phyloP scores from a whole-genome alignment of 2,888 invertebrate species.

The Zygaena filipendulae region DNA sequence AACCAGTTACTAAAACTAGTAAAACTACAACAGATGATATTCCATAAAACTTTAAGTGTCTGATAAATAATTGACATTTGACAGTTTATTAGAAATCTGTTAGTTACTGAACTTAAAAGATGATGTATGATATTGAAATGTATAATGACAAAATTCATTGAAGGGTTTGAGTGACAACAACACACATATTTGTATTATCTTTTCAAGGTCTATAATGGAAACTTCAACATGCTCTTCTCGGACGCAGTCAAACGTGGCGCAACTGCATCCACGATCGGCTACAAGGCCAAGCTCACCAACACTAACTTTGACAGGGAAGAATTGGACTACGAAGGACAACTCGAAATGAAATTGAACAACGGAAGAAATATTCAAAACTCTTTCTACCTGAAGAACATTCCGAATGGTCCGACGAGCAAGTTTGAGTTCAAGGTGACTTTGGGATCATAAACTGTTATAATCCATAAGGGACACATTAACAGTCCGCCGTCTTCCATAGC shows the following conservation, averaged over 20 bases:
- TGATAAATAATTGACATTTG: too few species aligned
- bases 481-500: too few species aligned
- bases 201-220: slow-evolving; percentile 35
- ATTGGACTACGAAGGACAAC: slow-evolving; percentile 39
- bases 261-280: slow-evolving; percentile 35
- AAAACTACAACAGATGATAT: too few species aligned
- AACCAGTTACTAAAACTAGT: too few species aligned
- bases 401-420: slow-evolving; percentile 34
- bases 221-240: slow-evolving; percentile 30
- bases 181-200: neutral
- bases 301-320: slow-evolving; percentile 31
- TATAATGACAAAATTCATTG: too few species aligned
- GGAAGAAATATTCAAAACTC: slow-evolving; percentile 38
- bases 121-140: too few species aligned
- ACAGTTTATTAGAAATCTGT: too few species aligned
- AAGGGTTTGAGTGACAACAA: too few species aligned
- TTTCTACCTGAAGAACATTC: slow-evolving; percentile 33
- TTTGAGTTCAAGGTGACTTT: slow-evolving; percentile 37
- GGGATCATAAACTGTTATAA: too few species aligned
- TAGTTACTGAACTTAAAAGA: too few species aligned
- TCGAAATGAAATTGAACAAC: slow-evolving; percentile 39
- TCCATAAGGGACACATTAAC: too few species aligned
- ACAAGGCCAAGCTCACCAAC: slow-evolving; percentile 38
- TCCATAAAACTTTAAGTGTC: too few species aligned
- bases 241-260: slow-evolving; percentile 46